These are phyloP conservation scores for Bothrops jararaca DNA, from an alignment of 2,113 vertebrate genomes.

Conservation along the genomic window DNA sequence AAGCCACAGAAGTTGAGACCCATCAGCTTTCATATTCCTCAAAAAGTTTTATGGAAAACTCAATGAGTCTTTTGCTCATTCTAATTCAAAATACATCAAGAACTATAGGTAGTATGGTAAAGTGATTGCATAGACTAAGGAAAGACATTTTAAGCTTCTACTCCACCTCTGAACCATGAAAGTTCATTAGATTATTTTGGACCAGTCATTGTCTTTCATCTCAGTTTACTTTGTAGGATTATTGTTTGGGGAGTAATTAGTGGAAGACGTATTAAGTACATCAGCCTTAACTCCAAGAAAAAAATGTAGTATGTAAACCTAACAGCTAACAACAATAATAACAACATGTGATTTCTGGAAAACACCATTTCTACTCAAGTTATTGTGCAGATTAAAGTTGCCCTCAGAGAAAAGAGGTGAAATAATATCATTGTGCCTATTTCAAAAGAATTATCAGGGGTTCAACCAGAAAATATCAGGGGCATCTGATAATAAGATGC, in stretches of 20 bases:
- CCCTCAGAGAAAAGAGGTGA: neutral
- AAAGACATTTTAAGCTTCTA: neutral
- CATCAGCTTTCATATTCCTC: neutral
- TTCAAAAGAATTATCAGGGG: neutral
- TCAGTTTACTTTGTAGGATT: neutral
- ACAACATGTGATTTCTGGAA: neutral
- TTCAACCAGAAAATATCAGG: neutral
- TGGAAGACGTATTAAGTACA: neutral
- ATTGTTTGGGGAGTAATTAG: neutral
- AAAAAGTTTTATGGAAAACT: neutral
- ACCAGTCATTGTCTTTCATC: neutral
- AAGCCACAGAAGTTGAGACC: neutral
- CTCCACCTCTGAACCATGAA: neutral
- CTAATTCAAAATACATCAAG: neutral
- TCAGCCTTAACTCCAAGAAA: neutral
- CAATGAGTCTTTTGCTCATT: neutral
- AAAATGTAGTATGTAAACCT: neutral
- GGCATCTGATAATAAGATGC: neutral
- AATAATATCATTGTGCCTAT: neutral
- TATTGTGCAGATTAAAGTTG: neutral
- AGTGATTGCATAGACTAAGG: neutral
- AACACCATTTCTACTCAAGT: neutral
- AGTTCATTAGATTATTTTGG: neutral
- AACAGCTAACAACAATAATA: slow-evolving; percentile 14
- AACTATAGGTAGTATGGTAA: neutral